Evolutionary conservation across 1,140 invertebrate genomes (phyloP).

Genomic region (Eumeta japonica): DNA sequence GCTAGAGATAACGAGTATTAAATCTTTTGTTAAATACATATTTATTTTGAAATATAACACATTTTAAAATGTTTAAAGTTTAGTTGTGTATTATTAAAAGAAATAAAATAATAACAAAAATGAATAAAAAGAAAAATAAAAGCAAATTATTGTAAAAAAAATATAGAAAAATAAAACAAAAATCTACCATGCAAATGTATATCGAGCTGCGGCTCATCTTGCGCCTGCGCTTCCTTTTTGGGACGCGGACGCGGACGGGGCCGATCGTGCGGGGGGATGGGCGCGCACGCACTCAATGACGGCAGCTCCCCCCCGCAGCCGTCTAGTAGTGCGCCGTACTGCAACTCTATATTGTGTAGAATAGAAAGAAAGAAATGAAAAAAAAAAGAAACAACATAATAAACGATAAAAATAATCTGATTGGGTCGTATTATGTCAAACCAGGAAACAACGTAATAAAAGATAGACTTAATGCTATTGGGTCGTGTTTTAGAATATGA

Average conservation of each 20-base stretch:
- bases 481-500: too few relatives aligned
- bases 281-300: constrained; percentile 45
- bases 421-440: not conserved
- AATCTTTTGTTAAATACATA: too few relatives aligned
- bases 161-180: constrained; percentile 29
- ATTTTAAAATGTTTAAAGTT: too few relatives aligned
- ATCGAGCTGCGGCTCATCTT: constrained; percentile 77
- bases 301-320: constrained; percentile 51
- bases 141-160: constrained; percentile 16
- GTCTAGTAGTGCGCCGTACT: constrained; percentile 46
- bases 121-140: constrained; percentile 11
- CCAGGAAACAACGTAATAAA: too few relatives aligned
- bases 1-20: too few relatives aligned
- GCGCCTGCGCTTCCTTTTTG: constrained; percentile 64
- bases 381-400: constrained; percentile 13
- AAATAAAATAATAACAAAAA: constrained; percentile 11
- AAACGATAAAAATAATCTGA: constrained; percentile 10
- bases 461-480: too few relatives aligned
- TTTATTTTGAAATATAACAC: too few relatives aligned
- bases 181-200: constrained; percentile 82
- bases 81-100: too few relatives aligned
- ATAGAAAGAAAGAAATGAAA: constrained; percentile 28
- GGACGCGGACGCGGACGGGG: constrained; percentile 50
- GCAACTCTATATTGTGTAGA: constrained; percentile 31
- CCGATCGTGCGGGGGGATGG: constrained; percentile 51